Evolutionary conservation across 2,888 invertebrate species (phyloP).

Genomic region (Nesidiocoris tenuis): DNA sequence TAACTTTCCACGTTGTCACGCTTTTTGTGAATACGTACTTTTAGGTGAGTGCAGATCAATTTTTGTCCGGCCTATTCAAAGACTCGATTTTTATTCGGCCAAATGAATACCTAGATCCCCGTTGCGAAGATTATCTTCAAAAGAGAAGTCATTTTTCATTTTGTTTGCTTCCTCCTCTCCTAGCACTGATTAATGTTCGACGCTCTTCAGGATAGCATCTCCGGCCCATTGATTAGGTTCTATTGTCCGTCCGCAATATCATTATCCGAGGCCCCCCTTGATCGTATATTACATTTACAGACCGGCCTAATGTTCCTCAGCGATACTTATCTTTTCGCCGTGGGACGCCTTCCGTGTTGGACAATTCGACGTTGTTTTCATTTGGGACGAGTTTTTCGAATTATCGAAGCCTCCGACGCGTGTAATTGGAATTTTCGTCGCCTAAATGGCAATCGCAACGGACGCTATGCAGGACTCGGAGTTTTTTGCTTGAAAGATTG

Average conservation of each 20-base stretch:
- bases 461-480: too few relatives aligned
- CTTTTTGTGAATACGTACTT: too few relatives aligned
- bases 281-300: slow-evolving; percentile 30
- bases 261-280: slow-evolving; percentile 10
- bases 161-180: slow-evolving; percentile 1
- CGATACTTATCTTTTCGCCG: not conserved
- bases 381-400: slow-evolving; percentile 16
- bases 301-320: slow-evolving; percentile 12
- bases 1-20: too few relatives aligned
- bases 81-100: not conserved
- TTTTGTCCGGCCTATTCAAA: not conserved
- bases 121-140: slow-evolving; percentile 36
- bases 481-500: too few relatives aligned
- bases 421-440: too few relatives aligned
- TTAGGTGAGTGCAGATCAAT: too few relatives aligned
- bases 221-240: slow-evolving; percentile 37
- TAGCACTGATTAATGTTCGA: slow-evolving; percentile 33
- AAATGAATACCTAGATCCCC: slow-evolving; percentile 13
- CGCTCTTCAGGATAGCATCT: slow-evolving; percentile 32
- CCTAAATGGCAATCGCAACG: too few relatives aligned
- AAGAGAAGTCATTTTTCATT: slow-evolving; percentile 42
- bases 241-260: slow-evolving; percentile 41
- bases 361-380: slow-evolving; percentile 8
- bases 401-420: slow-evolving; percentile 5
- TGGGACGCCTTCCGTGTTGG: slow-evolving; percentile 17